These are phyloP conservation scores for Poecilus cupreus DNA, from an alignment of 2,888 invertebrate genomes.

Conservation along the genomic window DNA sequence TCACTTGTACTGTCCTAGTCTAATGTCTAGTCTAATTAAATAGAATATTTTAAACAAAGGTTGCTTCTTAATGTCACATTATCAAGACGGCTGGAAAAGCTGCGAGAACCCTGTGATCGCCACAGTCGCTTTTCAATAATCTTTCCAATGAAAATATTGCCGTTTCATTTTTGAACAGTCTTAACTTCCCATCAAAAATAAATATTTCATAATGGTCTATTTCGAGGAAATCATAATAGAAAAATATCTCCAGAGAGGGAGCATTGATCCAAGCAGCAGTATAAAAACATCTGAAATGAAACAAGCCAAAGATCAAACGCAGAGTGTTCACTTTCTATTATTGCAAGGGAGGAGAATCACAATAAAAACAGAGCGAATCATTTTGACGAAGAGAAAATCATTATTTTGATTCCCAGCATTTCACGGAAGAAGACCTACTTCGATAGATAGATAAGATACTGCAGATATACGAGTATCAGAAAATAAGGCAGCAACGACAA, in stretches of 20 bases:
- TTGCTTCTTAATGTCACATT: too few relatives aligned
- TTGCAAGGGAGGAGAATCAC: conserved; percentile 3
- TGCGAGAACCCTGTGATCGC: too few relatives aligned
- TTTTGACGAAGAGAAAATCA: conserved; percentile 29
- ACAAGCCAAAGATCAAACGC: conserved; percentile 47
- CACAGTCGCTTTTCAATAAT: too few relatives aligned
- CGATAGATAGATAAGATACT: too few relatives aligned
- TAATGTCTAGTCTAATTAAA: too few relatives aligned
- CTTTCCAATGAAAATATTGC: not conserved
- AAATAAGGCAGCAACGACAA: too few relatives aligned
- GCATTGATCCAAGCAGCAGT: conserved; percentile 21
- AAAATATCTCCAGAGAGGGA: conserved; percentile 19
- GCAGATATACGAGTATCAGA: too few relatives aligned
- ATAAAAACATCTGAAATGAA: conserved; percentile 45
- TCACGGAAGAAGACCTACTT: not conserved
- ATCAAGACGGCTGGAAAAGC: too few relatives aligned
- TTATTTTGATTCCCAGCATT: conserved; percentile 18
- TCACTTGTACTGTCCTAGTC: too few relatives aligned
- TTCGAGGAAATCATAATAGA: conserved; percentile 24
- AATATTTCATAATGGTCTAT: conserved; percentile 29
- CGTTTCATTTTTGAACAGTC: not conserved
- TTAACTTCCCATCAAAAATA: not conserved
- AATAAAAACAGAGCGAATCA: conserved; percentile 39
- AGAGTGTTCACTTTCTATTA: conserved; percentile 39
- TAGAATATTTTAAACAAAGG: too few relatives aligned